These are phyloP conservation scores for Nasonia longicornis DNA, from an alignment of 1,140 invertebrate genomes.

Conservation along the genomic window DNA sequence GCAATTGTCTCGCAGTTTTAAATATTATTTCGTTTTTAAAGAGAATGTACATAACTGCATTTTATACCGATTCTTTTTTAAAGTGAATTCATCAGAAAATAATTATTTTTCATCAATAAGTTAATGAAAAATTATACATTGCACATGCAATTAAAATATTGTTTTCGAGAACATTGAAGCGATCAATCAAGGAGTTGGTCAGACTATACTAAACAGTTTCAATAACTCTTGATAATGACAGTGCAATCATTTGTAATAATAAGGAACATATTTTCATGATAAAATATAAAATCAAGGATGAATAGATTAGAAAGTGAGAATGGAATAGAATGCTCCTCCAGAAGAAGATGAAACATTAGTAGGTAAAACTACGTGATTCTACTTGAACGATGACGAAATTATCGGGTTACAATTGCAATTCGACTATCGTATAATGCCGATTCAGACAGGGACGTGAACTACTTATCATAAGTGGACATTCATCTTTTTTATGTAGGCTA, in stretches of 20 bases:
- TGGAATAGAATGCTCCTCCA: background rate
- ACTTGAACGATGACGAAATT: background rate
- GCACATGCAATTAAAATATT: too few relatives aligned
- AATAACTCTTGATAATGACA: background rate
- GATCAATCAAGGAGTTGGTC: too few relatives aligned
- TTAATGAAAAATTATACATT: too few relatives aligned
- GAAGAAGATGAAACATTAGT: conserved; percentile 4
- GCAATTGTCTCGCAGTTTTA: too few relatives aligned
- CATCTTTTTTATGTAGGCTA: background rate
- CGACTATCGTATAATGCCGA: background rate
- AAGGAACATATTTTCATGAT: background rate
- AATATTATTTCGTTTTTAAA: too few relatives aligned
- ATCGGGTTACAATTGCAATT: conserved; percentile 10
- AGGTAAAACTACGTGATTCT: conserved; percentile 1
- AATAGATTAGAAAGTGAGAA: conserved; percentile 19
- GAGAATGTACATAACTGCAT: too few relatives aligned
- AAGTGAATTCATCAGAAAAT: too few relatives aligned
- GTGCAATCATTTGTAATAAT: background rate
- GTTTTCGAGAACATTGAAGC: too few relatives aligned
- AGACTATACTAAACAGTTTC: too few relatives aligned
- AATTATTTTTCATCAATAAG: too few relatives aligned
- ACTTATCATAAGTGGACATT: background rate
- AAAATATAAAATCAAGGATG: background rate
- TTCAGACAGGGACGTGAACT: background rate
- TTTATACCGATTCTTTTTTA: too few relatives aligned